These are phyloP conservation scores for Plebejus melissa DNA, from an alignment of 2,888 invertebrate species.

Conservation along the genomic window DNA sequence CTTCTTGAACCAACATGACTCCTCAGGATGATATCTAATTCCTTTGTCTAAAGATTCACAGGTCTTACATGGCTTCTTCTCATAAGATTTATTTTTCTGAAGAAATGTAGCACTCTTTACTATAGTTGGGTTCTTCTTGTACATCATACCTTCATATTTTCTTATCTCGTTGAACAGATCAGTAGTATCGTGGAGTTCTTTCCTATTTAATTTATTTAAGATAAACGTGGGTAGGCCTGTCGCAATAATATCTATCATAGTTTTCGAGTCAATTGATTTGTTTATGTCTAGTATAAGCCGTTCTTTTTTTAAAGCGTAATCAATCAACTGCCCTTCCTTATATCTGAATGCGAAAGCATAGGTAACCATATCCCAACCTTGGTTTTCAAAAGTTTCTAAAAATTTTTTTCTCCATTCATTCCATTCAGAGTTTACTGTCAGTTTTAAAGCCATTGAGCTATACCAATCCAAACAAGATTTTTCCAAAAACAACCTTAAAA, in stretches of 20 bases:
- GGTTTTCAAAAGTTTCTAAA: background rate
- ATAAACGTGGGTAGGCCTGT: conserved; percentile 30
- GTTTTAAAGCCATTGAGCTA: too few relatives aligned
- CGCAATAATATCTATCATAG: conserved; percentile 30
- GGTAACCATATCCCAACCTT: conserved; percentile 20
- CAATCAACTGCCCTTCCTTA: conserved; percentile 22
- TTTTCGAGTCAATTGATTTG: conserved; percentile 21
- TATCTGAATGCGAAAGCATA: conserved; percentile 16
- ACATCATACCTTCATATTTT: conserved; percentile 28
- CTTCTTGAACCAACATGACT: too few relatives aligned
- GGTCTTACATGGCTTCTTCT: too few relatives aligned
- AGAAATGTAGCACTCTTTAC: conserved; percentile 22
- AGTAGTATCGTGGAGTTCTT: conserved; percentile 28
- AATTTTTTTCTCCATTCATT: conserved; percentile 1
- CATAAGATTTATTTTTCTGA: conserved; percentile 12
- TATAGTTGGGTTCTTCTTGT: conserved; percentile 29
- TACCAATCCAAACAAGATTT: too few relatives aligned
- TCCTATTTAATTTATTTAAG: conserved; percentile 31
- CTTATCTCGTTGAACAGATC: conserved; percentile 29
- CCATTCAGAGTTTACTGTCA: too few relatives aligned
- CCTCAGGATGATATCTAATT: too few relatives aligned
- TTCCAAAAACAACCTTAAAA: too few relatives aligned
- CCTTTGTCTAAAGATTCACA: too few relatives aligned
- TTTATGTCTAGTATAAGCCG: conserved; percentile 15
- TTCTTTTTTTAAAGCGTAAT: conserved; percentile 27